Conservation (phyloP, 2,888 invertebrate species). For the Cantharis rustica region DNA sequence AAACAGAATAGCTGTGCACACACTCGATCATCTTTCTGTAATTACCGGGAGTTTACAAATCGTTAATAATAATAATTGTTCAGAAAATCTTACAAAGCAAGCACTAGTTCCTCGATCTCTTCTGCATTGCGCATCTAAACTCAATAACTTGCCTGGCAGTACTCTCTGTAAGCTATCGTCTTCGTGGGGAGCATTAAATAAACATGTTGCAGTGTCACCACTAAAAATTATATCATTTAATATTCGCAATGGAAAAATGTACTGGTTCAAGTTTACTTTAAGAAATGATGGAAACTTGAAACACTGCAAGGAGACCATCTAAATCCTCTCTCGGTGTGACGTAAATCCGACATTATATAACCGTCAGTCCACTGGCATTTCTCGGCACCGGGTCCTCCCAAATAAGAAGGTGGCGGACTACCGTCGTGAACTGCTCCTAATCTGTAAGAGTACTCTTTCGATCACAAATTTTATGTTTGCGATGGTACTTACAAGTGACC, state of each 20-base stretch:
- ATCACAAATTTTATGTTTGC: not conserved
- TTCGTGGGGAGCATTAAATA: conserved; percentile 92
- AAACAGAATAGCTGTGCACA: conserved; percentile 95
- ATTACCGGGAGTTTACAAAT: not conserved
- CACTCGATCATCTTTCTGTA: conserved; percentile 91
- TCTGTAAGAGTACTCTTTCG: conserved; percentile 56
- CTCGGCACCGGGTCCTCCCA: conserved; percentile 93
- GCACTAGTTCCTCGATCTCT: conserved; percentile 90
- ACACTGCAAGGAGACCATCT: conserved; percentile 93
- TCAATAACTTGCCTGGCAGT: conserved; percentile 85
- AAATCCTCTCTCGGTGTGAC: conserved; percentile 94
- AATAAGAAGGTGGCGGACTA: conserved; percentile 90
- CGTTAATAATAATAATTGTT: not conserved
- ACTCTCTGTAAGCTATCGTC: conserved; percentile 88
- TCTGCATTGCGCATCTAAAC: conserved; percentile 90
- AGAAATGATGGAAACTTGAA: conserved; percentile 92
- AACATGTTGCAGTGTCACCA: conserved; percentile 91
- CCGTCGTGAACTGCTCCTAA: conserved; percentile 96
- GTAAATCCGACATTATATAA: conserved; percentile 92
- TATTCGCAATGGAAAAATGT: not conserved
- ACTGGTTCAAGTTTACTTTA: conserved; percentile 68
- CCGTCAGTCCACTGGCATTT: conserved; percentile 96
- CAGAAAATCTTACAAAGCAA: conserved; percentile 66
- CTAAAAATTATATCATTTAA: conserved; percentile 59
- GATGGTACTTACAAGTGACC: conserved; percentile 85